These are phyloP conservation scores for Oncorhynchus keta DNA, from an alignment of 2,113 vertebrate species.

Conservation along the genomic window DNA sequence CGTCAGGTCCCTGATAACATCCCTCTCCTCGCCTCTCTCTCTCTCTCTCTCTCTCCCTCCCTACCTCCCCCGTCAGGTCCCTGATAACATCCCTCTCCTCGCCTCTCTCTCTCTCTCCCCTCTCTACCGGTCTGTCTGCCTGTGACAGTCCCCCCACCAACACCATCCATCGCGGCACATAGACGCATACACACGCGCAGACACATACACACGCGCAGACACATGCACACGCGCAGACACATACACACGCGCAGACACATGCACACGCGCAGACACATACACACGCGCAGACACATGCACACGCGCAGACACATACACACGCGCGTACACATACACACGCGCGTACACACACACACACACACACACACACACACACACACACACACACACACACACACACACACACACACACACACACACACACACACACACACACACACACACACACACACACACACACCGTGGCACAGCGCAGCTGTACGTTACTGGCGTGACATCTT, in stretches of 20 bases:
- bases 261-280: too few relatives aligned
- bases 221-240: slow-evolving; percentile 1
- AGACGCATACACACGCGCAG: background rate
- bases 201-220: slow-evolving; percentile 42
- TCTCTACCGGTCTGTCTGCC: background rate
- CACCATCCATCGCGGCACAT: background rate
- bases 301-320: too few relatives aligned
- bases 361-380: too few relatives aligned
- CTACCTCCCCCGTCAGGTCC: background rate
- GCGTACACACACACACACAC: background rate
- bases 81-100: too few relatives aligned
- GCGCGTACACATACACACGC: too few relatives aligned
- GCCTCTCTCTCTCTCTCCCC: background rate
- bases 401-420: too few relatives aligned
- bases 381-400: too few relatives aligned
- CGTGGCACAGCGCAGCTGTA: slow-evolving; percentile 17
- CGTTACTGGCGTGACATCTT: slow-evolving; percentile 52
- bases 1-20: too few relatives aligned
- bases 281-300: too few relatives aligned
- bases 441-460: slow-evolving; percentile 30
- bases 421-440: slow-evolving; percentile 18
- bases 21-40: background rate
- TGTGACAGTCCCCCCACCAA: background rate
- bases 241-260: background rate
- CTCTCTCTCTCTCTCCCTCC: too few relatives aligned